Conservation (phyloP, 2,113 vertebrate species). For the Pyrgilauda ruficollis region DNA sequence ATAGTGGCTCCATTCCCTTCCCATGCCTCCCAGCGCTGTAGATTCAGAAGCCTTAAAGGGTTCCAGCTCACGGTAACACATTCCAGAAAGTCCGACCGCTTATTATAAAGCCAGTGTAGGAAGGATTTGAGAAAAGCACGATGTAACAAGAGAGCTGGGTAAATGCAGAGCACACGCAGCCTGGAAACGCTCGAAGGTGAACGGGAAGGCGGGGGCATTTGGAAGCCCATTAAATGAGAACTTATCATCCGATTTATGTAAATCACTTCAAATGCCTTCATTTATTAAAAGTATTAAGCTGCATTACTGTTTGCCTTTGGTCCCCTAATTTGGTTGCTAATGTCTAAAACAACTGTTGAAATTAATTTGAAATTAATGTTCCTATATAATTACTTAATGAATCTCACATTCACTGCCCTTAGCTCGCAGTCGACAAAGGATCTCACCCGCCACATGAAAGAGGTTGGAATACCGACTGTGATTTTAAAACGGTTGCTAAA, state of each 20-base stretch:
- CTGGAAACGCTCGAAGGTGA: neutral
- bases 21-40: neutral
- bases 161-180: neutral
- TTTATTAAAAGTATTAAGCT: slow-evolving; percentile 48
- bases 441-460: neutral
- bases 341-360: slow-evolving; percentile 43
- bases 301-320: slow-evolving; percentile 41
- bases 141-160: neutral
- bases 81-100: neutral
- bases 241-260: slow-evolving; percentile 48
- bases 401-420: slow-evolving; percentile 56
- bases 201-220: neutral
- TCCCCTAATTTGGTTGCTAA: slow-evolving; percentile 50
- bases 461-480: slow-evolving; percentile 6
- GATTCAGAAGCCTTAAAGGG: neutral
- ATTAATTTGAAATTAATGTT: slow-evolving; percentile 65
- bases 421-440: slow-evolving; percentile 25
- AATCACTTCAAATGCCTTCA: slow-evolving; percentile 45
- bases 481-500: slow-evolving; percentile 35
- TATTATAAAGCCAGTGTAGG: neutral
- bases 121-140: neutral
- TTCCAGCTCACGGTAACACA: neutral
- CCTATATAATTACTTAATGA: slow-evolving; percentile 65
- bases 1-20: neutral
- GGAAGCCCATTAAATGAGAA: slow-evolving; percentile 42